Conservation (phyloP, 92 coral and sea anemone species). For the Epizoanthus rinbou region DNA sequence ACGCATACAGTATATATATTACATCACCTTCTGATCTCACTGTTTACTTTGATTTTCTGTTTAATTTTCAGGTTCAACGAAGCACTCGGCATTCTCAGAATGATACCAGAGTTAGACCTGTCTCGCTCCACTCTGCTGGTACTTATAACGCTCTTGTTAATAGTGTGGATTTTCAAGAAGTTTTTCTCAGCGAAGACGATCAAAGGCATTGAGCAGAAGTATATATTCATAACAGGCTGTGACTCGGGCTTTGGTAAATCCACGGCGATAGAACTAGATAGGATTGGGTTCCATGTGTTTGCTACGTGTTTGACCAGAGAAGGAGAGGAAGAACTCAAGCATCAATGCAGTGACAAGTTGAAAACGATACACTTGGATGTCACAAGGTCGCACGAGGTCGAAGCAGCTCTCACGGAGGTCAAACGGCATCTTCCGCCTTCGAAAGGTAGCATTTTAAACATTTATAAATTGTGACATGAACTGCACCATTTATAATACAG, state of each 20-base stretch:
- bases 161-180: constrained; percentile 35
- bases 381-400: constrained; percentile 65
- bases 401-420: constrained; percentile 53
- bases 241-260: constrained; percentile 89
- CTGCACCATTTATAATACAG: too few relatives aligned
- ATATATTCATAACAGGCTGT: constrained; percentile 86
- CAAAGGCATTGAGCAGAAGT: constrained; percentile 45
- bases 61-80: too few relatives aligned
- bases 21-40: too few relatives aligned
- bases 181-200: constrained; percentile 4
- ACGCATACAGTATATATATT: too few relatives aligned
- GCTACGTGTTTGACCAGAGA: constrained; percentile 88
- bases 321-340: constrained; percentile 57
- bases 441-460: constrained; percentile 44
- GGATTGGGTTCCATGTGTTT: constrained; percentile 81
- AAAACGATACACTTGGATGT: constrained; percentile 71
- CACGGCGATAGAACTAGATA: constrained; percentile 75
- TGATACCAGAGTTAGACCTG: neutral
- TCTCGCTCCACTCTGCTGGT: neutral
- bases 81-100: neutral
- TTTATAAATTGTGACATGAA: too few relatives aligned
- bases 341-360: constrained; percentile 65
- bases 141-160: neutral
- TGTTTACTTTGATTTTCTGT: too few relatives aligned
- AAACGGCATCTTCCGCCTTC: constrained; percentile 46